These are phyloP conservation scores for Augochlora pura DNA, from an alignment of 1,140 invertebrate species.

Conservation along the genomic window DNA sequence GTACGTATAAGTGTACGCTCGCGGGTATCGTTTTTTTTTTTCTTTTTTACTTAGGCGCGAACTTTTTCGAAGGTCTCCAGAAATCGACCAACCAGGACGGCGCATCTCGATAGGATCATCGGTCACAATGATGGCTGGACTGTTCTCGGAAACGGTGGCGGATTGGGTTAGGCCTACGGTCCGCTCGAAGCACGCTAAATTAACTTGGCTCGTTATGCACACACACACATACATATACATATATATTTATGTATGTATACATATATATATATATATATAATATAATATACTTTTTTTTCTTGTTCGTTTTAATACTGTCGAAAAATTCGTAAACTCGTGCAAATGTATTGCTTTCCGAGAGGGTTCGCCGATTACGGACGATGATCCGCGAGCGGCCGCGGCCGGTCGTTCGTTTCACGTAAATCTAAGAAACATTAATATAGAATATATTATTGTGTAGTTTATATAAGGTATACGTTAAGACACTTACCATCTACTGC, in stretches of 20 bases:
- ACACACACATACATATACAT: too few relatives aligned
- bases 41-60: not conserved
- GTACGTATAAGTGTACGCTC: not conserved
- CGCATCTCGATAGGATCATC: slow-evolving; percentile 5
- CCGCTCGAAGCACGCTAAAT: not conserved
- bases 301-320: not conserved
- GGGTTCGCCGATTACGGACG: not conserved
- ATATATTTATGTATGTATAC: too few relatives aligned
- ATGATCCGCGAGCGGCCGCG: slow-evolving; percentile 36
- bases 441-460: slow-evolving; percentile 77
- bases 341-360: not conserved
- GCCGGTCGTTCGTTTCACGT: slow-evolving; percentile 48
- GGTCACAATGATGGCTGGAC: not conserved
- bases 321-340: too few relatives aligned
- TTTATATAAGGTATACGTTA: slow-evolving; percentile 77
- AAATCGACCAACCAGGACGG: slow-evolving; percentile 11
- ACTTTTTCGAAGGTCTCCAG: slow-evolving; percentile 31
- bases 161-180: not conserved
- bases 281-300: not conserved
- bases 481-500: slow-evolving; percentile 77
- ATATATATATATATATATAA: too few relatives aligned
- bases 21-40: too few relatives aligned
- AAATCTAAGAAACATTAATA: slow-evolving; percentile 78
- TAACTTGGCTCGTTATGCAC: too few relatives aligned
- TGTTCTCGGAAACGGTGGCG: not conserved